Base-by-base conservation (phyloP, 2,797 vertebrate species). In the Tinamus major region DNA sequence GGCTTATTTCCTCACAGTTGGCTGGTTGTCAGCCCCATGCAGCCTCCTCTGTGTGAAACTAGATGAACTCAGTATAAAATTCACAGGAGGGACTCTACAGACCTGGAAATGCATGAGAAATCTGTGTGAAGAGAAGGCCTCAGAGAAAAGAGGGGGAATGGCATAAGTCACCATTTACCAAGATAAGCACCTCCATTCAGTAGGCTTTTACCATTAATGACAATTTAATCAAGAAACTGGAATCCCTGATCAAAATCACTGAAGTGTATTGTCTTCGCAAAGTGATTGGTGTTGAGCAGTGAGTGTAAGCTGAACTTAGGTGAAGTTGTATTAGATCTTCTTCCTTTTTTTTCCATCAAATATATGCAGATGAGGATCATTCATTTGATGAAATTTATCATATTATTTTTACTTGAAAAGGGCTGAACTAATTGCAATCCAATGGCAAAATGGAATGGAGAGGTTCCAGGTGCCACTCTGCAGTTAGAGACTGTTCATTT, bases 1-100 rank as follows among this genome's bases (percentile, higher is more conserved):
- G 76, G 44, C 26, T 91, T 56, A 59, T 67, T 67, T 95, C 70
- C 64, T 85, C 70, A 11, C 58, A 87, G 83, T n/a, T 1, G 5
- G 27, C 37, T 2, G 48, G 27, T 77, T 90, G 79, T 84, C 80
- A 91, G 74, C 71, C 61, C 53, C 29, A 2, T 39, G 42, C 75
- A 91, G 67, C 77, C 93, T 83, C 71, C 87, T 56, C 72, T 64
- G 77, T 91, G 89, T 93, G 91, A 95, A 91, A 93, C 79, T 91
- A 87, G 56, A 89, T 90, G 83, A 74, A 79, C 69, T 0, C 31
- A 68, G 46, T 91, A 53, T 79, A 82, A 91, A 95, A 82, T 63
- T 90, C 85, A 64, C 87, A 96, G 79, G 87, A 93, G 89, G 70
- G 79, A 56, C 59, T 67, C 46, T 67, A 44, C 35, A 42, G 79